Percentiles rank a stretch among this genome's conserved stretches.
Conservation (phyloP, 2,888 invertebrate genomes). For the Rotaria macrura region DNA sequence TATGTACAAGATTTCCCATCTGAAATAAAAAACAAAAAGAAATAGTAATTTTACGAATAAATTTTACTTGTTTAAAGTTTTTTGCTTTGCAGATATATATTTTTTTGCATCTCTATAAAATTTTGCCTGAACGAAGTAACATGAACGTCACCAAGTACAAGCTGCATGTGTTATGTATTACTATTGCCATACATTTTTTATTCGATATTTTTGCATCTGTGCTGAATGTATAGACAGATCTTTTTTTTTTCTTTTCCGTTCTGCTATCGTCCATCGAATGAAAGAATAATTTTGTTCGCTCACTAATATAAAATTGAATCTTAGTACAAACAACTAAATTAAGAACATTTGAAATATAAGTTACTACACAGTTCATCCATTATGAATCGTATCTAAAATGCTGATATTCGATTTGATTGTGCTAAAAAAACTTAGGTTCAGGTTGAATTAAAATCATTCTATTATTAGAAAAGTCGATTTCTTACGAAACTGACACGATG, state of each 20-base stretch:
- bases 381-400: too few species aligned
- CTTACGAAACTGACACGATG: too few species aligned
- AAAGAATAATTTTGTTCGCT: background rate
- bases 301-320: background rate
- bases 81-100: background rate
- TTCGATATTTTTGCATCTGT: too few species aligned
- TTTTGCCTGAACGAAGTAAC: background rate
- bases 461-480: too few species aligned
- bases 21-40: background rate
- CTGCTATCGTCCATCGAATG: background rate
- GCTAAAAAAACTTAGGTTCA: too few species aligned
- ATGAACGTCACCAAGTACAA: background rate
- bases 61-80: too few species aligned
- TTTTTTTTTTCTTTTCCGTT: background rate
- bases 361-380: too few species aligned
- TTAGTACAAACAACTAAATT: background rate
- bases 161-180: background rate
- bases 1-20: constrained; percentile 4
- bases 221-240: too few species aligned
- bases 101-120: background rate
- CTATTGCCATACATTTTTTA: too few species aligned
- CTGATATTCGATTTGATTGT: too few species aligned
- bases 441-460: too few species aligned
- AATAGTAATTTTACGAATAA: background rate
- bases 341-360: too few species aligned